Conservation (phyloP, 2,888 invertebrate genomes). For the Lydus trimaculatus region DNA sequence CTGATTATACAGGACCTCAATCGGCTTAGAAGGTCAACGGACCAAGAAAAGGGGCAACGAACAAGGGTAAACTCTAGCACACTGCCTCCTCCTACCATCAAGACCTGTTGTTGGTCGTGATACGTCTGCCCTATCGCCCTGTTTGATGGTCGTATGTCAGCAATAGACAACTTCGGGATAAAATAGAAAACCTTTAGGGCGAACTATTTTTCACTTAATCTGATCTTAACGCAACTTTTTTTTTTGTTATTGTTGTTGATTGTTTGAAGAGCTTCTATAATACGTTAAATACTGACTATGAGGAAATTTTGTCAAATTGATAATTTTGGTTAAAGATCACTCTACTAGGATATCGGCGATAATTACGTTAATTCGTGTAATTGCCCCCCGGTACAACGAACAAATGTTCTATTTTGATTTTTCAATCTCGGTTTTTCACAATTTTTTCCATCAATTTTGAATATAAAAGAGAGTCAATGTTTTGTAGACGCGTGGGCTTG, state of each 20-base stretch:
- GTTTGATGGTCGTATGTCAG: conserved; percentile 14
- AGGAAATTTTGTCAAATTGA: neutral
- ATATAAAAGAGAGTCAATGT: neutral
- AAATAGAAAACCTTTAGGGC: neutral
- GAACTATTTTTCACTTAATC: neutral
- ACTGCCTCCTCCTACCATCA: conserved; percentile 38
- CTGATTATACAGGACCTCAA: conserved; percentile 39
- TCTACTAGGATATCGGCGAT: too few species aligned
- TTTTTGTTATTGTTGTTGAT: too few species aligned
- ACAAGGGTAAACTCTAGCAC: conserved; percentile 43
- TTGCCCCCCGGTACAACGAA: too few species aligned
- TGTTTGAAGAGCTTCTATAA: neutral
- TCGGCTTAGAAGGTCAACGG: conserved; percentile 48
- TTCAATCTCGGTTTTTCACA: neutral
- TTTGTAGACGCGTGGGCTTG: neutral
- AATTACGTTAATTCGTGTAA: too few species aligned
- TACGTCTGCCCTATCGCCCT: conserved; percentile 36
- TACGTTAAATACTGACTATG: neutral
- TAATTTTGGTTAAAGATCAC: too few species aligned
- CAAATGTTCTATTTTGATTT: neutral
- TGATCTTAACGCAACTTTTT: neutral
- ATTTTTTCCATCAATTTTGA: neutral
- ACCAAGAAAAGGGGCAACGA: conserved; percentile 47
- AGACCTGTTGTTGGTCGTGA: conserved; percentile 42
- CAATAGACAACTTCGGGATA: conserved; percentile 13